A percentile compares a stretch with the other conserved stretches of the same genome.
These are phyloP conservation scores for Lathamus discolor DNA, from an alignment of 2,113 vertebrate genomes.

Conservation along the genomic window DNA sequence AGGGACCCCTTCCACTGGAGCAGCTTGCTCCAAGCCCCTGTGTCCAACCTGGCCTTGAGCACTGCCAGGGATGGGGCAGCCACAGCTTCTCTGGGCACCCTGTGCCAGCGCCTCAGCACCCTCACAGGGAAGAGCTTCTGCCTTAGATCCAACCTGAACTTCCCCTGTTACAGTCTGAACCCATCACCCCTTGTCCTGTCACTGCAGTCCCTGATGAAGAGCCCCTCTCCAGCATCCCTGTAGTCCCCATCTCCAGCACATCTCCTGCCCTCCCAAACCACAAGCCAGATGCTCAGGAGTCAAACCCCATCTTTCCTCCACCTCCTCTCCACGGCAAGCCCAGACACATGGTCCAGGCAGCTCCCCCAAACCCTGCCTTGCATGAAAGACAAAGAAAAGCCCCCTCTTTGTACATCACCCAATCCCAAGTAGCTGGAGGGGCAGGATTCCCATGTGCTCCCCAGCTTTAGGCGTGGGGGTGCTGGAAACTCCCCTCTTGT, in stretches of 20 bases:
- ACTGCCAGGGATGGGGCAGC: too few species aligned
- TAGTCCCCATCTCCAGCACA: not conserved
- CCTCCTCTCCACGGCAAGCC: accelerated
- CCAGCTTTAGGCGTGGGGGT: accelerated
- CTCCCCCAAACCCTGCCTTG: not conserved
- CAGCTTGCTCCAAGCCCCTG: not conserved
- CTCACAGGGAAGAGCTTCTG: too few species aligned
- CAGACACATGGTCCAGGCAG: not conserved
- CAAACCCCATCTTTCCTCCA: not conserved
- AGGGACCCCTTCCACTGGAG: not conserved
- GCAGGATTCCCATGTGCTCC: not conserved
- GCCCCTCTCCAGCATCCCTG: not conserved
- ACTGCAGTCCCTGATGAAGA: not conserved
- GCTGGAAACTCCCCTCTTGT: accelerated
- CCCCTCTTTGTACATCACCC: not conserved
- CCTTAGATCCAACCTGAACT: not conserved
- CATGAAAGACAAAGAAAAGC: not conserved
- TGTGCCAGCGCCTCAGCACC: too few species aligned
- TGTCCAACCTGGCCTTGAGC: too few species aligned
- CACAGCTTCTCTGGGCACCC: too few species aligned
- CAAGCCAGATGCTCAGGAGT: not conserved
- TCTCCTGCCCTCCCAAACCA: not conserved
- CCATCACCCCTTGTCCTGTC: not conserved
- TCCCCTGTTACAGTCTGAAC: not conserved
- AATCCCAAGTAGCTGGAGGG: not conserved